Evolutionary conservation across 2,113 vertebrate genomes (phyloP).

Genomic region (Sapayoa aenigma): DNA sequence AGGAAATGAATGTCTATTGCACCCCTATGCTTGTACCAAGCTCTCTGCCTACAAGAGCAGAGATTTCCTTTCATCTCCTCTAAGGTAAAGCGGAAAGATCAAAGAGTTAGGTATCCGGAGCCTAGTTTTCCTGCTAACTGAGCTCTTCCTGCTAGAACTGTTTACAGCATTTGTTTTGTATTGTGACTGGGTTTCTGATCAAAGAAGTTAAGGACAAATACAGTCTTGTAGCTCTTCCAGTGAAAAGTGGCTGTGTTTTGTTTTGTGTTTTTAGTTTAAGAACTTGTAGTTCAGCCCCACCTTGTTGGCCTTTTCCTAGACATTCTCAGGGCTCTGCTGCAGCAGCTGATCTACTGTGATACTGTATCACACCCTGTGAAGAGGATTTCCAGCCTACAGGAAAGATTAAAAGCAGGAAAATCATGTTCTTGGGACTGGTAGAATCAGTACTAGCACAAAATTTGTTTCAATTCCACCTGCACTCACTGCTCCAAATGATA

Average conservation of each 20-base stretch:
- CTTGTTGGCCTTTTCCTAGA: not conserved
- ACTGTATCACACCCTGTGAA: not conserved
- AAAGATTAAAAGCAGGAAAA: not conserved
- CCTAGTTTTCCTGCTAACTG: not conserved
- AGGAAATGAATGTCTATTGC: not conserved
- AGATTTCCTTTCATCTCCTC: conserved; percentile 19
- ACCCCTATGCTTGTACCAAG: not conserved
- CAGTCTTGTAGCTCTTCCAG: conserved; percentile 15
- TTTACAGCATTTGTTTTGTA: conserved; percentile 48
- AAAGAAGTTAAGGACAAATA: conserved; percentile 55
- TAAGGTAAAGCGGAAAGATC: conserved; percentile 49
- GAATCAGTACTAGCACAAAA: not conserved
- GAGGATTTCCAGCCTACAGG: not conserved
- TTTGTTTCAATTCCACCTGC: not conserved
- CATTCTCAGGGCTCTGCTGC: not conserved
- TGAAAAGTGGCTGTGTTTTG: not conserved
- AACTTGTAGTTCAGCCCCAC: conserved; percentile 28
- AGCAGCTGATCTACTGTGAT: not conserved
- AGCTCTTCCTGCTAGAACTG: conserved; percentile 46
- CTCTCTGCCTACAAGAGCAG: not conserved
- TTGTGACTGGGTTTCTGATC: conserved; percentile 50
- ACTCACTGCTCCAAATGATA: not conserved
- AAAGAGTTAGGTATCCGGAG: conserved; percentile 38
- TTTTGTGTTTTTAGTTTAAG: not conserved
- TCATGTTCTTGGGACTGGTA: rapidly evolving